These are phyloP conservation scores for Steatocranus sp. DNA, from an alignment of 2,797 vertebrate genomes.

Conservation along the genomic window DNA sequence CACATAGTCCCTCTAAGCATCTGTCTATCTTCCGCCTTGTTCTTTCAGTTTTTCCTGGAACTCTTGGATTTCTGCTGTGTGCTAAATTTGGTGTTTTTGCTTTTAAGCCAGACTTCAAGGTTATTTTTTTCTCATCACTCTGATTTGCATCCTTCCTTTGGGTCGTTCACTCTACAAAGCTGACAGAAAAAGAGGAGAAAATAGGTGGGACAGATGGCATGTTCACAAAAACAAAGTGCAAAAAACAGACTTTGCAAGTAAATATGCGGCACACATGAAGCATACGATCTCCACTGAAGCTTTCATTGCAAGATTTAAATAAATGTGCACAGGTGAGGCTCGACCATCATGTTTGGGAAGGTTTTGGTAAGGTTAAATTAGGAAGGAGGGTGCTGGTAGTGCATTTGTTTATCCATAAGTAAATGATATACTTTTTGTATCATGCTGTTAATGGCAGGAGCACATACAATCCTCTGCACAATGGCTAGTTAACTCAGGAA, in stretches of 20 bases:
- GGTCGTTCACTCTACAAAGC: rapidly evolving
- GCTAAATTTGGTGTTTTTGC: background rate
- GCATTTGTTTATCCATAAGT: background rate
- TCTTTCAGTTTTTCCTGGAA: background rate
- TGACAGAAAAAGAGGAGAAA: background rate
- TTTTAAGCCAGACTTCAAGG: background rate
- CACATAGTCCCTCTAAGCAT: background rate
- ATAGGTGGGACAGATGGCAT: background rate
- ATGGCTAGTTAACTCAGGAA: background rate
- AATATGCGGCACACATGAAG: background rate
- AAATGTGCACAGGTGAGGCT: background rate
- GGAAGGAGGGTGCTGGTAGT: background rate
- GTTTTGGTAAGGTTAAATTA: background rate
- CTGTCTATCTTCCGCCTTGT: background rate
- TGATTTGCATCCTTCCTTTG: background rate
- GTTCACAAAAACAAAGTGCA: background rate
- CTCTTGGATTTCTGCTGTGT: background rate
- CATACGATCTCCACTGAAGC: background rate
- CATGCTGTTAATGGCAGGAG: background rate
- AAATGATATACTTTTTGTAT: background rate
- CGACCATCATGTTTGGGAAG: background rate
- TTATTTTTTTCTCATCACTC: background rate
- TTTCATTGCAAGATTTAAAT: background rate
- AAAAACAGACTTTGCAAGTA: background rate
- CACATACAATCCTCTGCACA: background rate